Percentiles rank a stretch among this genome's conserved stretches.
Conservation (phyloP, 2,888 invertebrate genomes). For the Sturmia bella region DNA sequence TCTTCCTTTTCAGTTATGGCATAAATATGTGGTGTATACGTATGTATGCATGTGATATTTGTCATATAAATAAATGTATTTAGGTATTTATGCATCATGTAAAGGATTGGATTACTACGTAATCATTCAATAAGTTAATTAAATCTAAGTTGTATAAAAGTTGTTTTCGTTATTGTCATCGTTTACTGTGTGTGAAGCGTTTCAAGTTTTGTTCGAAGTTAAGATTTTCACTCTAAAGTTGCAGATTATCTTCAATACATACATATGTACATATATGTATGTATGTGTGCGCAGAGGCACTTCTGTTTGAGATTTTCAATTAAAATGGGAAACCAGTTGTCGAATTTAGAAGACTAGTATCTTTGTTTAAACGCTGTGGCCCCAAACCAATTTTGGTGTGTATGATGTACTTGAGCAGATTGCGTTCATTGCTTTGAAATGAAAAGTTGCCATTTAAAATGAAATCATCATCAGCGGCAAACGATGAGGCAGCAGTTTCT, state of each 20-base stretch:
- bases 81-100: slow-evolving; percentile 42
- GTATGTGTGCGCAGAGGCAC: too few relatives aligned
- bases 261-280: too few relatives aligned
- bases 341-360: slow-evolving; percentile 83
- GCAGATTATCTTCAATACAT: slow-evolving; percentile 6
- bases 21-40: slow-evolving; percentile 13
- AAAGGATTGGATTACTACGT: slow-evolving; percentile 47
- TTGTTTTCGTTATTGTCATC: slow-evolving; percentile 69
- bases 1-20: too few relatives aligned
- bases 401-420: slow-evolving; percentile 90
- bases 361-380: slow-evolving; percentile 83
- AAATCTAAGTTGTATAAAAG: slow-evolving; percentile 53
- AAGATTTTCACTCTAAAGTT: slow-evolving; percentile 61
- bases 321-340: slow-evolving; percentile 73
- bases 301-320: background rate
- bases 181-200: slow-evolving; percentile 67
- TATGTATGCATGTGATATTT: background rate
- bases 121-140: slow-evolving; percentile 36
- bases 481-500: slow-evolving; percentile 35
- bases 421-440: slow-evolving; percentile 77
- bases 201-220: slow-evolving; percentile 56
- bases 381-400: slow-evolving; percentile 92
- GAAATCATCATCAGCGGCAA: slow-evolving; percentile 6
- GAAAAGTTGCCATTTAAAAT: slow-evolving; percentile 66
- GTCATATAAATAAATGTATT: slow-evolving; percentile 9